Conservation (phyloP, 2,797 vertebrate species). For the Tapirus indicus region DNA sequence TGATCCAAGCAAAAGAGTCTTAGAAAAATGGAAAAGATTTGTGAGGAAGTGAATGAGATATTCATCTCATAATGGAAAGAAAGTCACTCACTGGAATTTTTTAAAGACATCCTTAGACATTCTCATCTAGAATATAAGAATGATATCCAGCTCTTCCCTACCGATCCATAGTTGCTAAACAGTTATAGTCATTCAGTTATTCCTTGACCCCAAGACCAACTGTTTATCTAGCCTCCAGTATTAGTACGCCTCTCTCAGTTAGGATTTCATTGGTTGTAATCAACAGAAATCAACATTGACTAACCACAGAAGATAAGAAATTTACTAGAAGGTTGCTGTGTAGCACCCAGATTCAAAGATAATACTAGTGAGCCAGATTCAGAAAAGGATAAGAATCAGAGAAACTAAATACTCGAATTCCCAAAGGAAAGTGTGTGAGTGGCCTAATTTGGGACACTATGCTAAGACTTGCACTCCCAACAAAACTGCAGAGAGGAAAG, state of each 20-base stretch:
- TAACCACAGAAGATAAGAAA: background rate
- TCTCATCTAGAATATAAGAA: constrained; percentile 17
- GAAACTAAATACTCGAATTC: background rate
- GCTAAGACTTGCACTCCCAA: background rate
- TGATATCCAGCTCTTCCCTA: background rate
- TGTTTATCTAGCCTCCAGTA: background rate
- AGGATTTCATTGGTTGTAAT: background rate
- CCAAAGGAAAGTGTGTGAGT: background rate
- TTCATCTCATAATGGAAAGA: constrained; percentile 46
- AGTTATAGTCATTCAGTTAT: constrained; percentile 20
- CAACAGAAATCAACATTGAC: constrained; percentile 6
- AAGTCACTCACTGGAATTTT: constrained; percentile 14
- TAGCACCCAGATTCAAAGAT: background rate
- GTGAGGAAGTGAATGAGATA: constrained; percentile 61
- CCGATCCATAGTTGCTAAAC: background rate
- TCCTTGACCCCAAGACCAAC: background rate
- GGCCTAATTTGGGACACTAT: background rate
- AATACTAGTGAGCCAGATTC: background rate
- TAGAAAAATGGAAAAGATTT: constrained; percentile 69
- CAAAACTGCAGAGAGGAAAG: background rate
- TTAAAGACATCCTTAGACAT: constrained; percentile 16
- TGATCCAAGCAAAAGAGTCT: constrained; percentile 59
- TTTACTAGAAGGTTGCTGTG: background rate
- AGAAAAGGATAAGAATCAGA: background rate
- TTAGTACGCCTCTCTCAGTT: background rate